Evolutionary conservation across 1,140 invertebrate genomes (phyloP), one percentile per base, ranked within the genome.

Genomic region (Brachionus rotundiformis): DNA sequence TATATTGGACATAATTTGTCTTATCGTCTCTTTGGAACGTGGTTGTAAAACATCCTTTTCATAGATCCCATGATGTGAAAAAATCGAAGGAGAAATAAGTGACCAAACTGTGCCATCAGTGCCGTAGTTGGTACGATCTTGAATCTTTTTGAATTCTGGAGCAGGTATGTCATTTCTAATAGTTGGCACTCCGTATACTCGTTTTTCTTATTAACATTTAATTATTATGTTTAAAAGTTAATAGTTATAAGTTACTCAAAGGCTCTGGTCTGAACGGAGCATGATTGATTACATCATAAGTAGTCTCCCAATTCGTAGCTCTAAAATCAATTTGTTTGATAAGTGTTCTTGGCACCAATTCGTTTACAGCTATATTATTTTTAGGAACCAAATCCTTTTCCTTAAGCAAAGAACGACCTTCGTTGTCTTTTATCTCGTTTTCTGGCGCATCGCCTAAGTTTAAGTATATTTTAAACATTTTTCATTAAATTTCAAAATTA

Each of bases 161-260:
- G 86, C 85, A 13, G 84, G 83, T 39, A 88, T 79, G 83, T 88
- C 87, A 39, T 84, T 83, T 33, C 87, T 83, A 29, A 88, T 84
- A 25, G 85, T 86, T n/a, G 87, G 87, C 13, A 86, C 84, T 82
- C 87, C 87, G 83, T 88, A 88, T 16, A 83, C 84, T 54, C 87
- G 83, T 83, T 85, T 81, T 31, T 59, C 54, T 79, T 54, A 23
- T 47, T n/a, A 33, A 76, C 25, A 4, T 44, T 44, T 31, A 76
- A 8, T 47, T 44, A 10, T 19, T 2, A 41, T 75, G 2, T 41
- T 23, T 19, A 47, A 6, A 2, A 47, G 3, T 36, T 36, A 11
- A 49, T n/a, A 19, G 7, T 7, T 27, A 19, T 16, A 54, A 44
- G 23, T 47, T 79, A 79, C 76, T 63, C 19, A 47, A 19, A 27